Evolutionary conservation across 2,113 vertebrate genomes (phyloP).

Genomic region (Pardalotus punctatus): DNA sequence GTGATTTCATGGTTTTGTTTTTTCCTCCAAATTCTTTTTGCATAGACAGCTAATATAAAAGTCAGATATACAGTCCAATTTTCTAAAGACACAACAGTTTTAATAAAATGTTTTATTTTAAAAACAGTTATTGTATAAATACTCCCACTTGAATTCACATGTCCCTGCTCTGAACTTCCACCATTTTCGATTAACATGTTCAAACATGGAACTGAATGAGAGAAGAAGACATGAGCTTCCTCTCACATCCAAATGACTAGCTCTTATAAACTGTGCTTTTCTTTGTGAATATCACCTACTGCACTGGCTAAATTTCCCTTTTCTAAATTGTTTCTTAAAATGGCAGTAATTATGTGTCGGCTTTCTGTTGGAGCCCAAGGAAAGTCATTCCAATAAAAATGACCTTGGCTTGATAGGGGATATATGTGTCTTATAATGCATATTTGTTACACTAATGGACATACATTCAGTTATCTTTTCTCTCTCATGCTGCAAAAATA

Average conservation of each 20-base stretch:
- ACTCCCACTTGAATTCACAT: neutral
- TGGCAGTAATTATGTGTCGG: neutral
- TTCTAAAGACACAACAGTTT: neutral
- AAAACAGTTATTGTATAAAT: neutral
- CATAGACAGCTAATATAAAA: neutral
- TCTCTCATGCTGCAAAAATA: neutral
- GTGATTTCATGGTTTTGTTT: neutral
- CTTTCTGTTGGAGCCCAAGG: neutral
- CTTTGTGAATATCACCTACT: neutral
- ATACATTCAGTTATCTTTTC: neutral
- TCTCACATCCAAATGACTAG: neutral
- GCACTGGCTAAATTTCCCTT: neutral
- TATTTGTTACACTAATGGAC: neutral
- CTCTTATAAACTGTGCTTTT: neutral
- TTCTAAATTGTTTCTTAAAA: neutral
- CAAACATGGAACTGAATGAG: neutral
- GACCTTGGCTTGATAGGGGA: neutral
- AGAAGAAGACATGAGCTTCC: neutral
- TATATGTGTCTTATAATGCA: neutral
- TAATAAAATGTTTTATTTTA: neutral
- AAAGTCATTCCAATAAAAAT: neutral
- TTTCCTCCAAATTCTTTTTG: neutral
- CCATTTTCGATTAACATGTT: neutral
- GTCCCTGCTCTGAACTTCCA: neutral
- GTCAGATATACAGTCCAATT: neutral